Conservation (phyloP, 2,113 vertebrate genomes). For the Serinus canaria region DNA sequence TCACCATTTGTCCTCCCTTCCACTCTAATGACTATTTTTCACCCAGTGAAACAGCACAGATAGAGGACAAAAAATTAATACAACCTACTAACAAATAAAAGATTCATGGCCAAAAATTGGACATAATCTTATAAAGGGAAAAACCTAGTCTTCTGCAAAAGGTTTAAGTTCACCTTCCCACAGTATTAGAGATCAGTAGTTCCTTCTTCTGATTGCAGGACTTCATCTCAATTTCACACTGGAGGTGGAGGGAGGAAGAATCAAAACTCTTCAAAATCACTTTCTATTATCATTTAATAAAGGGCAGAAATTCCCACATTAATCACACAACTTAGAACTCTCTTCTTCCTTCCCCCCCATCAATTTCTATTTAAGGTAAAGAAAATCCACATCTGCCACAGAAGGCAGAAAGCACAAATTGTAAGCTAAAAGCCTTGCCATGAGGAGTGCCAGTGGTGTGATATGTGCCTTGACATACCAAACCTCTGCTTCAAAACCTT, state of each 20-base stretch:
- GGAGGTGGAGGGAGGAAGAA: neutral
- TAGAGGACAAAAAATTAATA: neutral
- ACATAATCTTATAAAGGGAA: neutral
- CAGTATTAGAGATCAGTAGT: neutral
- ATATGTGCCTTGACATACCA: neutral
- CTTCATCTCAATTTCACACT: neutral
- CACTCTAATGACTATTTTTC: neutral
- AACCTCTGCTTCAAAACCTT: neutral
- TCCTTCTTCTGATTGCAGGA: neutral
- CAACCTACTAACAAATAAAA: neutral
- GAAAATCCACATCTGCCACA: neutral
- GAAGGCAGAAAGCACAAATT: neutral
- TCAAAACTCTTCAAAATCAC: neutral
- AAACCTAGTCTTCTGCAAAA: neutral
- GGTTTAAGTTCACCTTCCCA: neutral
- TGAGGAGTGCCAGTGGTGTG: accelerated
- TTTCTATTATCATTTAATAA: neutral
- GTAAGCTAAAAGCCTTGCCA: neutral
- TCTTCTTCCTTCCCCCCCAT: neutral
- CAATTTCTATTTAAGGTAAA: neutral
- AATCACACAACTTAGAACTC: neutral
- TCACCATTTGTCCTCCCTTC: neutral
- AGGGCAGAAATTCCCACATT: neutral
- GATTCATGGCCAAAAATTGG: neutral
- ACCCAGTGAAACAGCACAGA: neutral